Percentiles rank a stretch among this genome's conserved stretches.
These are phyloP conservation scores for Cetonia aurata DNA, from an alignment of 2,888 invertebrate genomes.

Conservation along the genomic window DNA sequence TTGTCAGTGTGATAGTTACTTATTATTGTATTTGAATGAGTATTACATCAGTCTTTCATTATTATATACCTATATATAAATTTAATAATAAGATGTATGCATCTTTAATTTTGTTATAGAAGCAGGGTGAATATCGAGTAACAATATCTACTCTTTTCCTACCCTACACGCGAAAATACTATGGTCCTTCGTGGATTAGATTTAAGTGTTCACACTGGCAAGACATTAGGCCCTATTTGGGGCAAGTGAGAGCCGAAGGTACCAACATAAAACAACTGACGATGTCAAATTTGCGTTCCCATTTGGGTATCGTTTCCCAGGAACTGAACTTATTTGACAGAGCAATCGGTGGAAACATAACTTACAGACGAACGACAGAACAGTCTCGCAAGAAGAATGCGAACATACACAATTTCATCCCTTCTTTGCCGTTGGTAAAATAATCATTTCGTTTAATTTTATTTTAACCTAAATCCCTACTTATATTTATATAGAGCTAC, in stretches of 20 bases:
- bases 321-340: slow-evolving; percentile 92
- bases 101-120: slow-evolving; percentile 53
- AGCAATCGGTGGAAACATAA: slow-evolving; percentile 90
- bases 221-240: slow-evolving; percentile 78
- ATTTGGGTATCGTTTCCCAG: slow-evolving; percentile 92
- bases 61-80: too few species aligned
- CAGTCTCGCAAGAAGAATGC: slow-evolving; percentile 84
- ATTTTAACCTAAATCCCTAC: slow-evolving; percentile 2
- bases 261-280: slow-evolving; percentile 58
- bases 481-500: slow-evolving; percentile 73
- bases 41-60: too few species aligned
- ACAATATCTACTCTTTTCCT: slow-evolving; percentile 77
- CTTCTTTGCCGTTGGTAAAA: slow-evolving; percentile 80
- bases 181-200: slow-evolving; percentile 77
- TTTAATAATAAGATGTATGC: too few species aligned
- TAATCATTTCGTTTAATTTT: neutral
- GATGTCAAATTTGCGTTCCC: slow-evolving; percentile 71
- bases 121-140: slow-evolving; percentile 79
- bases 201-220: slow-evolving; percentile 74
- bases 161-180: slow-evolving; percentile 81
- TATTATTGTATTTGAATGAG: too few species aligned
- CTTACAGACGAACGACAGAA: slow-evolving; percentile 84
- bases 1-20: too few species aligned
- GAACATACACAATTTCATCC: slow-evolving; percentile 89
- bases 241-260: slow-evolving; percentile 68